Conservation (phyloP, 35 echinoderm and acorn worm species). For the Lytechinus pictus region DNA sequence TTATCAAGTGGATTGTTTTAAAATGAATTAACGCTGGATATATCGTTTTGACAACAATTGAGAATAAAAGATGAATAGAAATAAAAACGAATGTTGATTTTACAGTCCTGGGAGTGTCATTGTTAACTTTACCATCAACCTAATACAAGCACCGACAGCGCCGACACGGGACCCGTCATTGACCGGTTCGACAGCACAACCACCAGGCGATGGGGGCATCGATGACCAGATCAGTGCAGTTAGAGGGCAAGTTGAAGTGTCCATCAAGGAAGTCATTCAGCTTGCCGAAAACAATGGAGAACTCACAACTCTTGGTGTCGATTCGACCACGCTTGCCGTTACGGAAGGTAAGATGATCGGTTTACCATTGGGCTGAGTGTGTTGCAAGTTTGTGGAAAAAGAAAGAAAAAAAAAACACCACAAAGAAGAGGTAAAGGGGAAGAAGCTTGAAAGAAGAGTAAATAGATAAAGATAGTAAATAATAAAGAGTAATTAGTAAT, state of each 20-base stretch:
- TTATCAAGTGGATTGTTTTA: too few relatives aligned
- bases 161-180: conserved; percentile 8
- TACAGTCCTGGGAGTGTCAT: conserved; percentile 15
- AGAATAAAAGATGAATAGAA: too few relatives aligned
- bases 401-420: too few relatives aligned
- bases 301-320: not conserved
- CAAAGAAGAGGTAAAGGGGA: too few relatives aligned
- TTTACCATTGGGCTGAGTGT: too few relatives aligned
- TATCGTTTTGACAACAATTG: too few relatives aligned
- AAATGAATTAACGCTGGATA: too few relatives aligned
- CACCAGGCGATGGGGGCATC: not conserved
- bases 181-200: not conserved
- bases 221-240: not conserved
- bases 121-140: conserved; percentile 44
- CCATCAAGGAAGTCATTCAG: conserved; percentile 26
- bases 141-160: not conserved
- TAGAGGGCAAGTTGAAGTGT: not conserved
- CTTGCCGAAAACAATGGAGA: conserved; percentile 5
- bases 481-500: too few relatives aligned
- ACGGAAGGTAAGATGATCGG: not conserved
- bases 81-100: not conserved
- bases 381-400: too few relatives aligned
- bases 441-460: too few relatives aligned
- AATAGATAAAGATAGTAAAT: too few relatives aligned
- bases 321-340: not conserved